Evolutionary conservation across 2,797 vertebrate genomes (phyloP).

Genomic region (Capromys pilorides): DNA sequence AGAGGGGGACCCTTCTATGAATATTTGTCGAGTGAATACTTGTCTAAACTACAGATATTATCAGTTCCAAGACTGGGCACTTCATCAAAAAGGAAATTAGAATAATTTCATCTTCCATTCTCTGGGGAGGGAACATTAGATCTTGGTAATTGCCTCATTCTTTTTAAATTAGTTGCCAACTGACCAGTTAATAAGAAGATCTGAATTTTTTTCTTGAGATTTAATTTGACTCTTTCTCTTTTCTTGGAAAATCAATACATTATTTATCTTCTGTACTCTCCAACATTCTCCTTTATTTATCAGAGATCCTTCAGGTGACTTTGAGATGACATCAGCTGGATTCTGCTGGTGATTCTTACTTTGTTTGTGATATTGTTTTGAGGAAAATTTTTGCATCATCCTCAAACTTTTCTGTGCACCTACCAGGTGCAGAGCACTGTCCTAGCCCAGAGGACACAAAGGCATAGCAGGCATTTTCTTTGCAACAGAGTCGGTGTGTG

Average conservation of each 20-base stretch:
- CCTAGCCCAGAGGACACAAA: slow-evolving; percentile 22
- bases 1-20: neutral
- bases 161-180: slow-evolving; percentile 67
- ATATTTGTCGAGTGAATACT: slow-evolving; percentile 26
- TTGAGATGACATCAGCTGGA: slow-evolving; percentile 31
- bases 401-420: slow-evolving; percentile 50
- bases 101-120: slow-evolving; percentile 51
- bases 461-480: neutral
- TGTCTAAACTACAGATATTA: slow-evolving; percentile 44
- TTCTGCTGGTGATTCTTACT: neutral
- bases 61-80: slow-evolving; percentile 2
- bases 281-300: slow-evolving; percentile 60
- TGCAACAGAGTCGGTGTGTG: neutral
- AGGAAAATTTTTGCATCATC: slow-evolving; percentile 56
- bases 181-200: slow-evolving; percentile 66
- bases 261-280: slow-evolving; percentile 68
- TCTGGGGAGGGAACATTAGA: slow-evolving; percentile 37
- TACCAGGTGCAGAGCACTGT: neutral
- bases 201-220: slow-evolving; percentile 63
- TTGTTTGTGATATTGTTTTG: neutral
- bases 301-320: slow-evolving; percentile 65
- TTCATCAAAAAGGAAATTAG: slow-evolving; percentile 66
- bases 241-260: slow-evolving; percentile 73
- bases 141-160: slow-evolving; percentile 65
- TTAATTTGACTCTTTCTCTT: slow-evolving; percentile 57